These are phyloP conservation scores for Drosophila basisetae DNA, from an alignment of 2,888 invertebrate species.

Conservation along the genomic window DNA sequence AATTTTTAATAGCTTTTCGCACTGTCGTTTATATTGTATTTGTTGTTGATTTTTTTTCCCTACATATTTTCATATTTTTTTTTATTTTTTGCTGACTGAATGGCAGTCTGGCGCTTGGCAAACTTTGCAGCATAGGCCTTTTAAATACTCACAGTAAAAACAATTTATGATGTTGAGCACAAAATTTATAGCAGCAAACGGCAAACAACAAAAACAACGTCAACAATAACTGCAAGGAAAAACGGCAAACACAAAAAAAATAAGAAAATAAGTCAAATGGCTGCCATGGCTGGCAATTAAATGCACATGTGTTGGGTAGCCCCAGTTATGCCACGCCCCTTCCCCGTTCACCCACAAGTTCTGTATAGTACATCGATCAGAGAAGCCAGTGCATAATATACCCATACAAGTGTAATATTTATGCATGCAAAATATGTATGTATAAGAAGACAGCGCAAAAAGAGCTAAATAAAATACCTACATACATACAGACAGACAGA, in stretches of 20 bases:
- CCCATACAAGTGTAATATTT: slow-evolving; percentile 9
- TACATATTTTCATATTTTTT: slow-evolving; percentile 4
- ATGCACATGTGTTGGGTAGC: slow-evolving; percentile 44
- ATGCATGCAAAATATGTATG: neutral
- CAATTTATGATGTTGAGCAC: slow-evolving; percentile 52
- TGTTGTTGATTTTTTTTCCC: slow-evolving; percentile 13
- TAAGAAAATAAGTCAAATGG: slow-evolving; percentile 34
- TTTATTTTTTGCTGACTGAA: slow-evolving; percentile 11
- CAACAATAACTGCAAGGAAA: slow-evolving; percentile 22
- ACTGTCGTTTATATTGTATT: slow-evolving; percentile 25
- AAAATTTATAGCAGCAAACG: slow-evolving; percentile 43
- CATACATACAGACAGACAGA: slow-evolving; percentile 15
- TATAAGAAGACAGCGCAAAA: slow-evolving; percentile 20
- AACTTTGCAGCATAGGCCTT: slow-evolving; percentile 46
- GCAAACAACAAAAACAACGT: slow-evolving; percentile 15
- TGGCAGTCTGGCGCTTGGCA: slow-evolving; percentile 29
- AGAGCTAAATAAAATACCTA: neutral
- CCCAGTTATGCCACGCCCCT: neutral
- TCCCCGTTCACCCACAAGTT: neutral
- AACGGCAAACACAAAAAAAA: slow-evolving; percentile 1
- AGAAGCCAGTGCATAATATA: slow-evolving; percentile 16
- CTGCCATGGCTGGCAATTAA: slow-evolving; percentile 57
- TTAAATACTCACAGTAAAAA: slow-evolving; percentile 49
- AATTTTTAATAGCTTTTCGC: slow-evolving; percentile 49
- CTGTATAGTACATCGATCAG: slow-evolving; percentile 19